Conservation (phyloP, 2,113 vertebrate species). For the Cinclus mexicanus region DNA sequence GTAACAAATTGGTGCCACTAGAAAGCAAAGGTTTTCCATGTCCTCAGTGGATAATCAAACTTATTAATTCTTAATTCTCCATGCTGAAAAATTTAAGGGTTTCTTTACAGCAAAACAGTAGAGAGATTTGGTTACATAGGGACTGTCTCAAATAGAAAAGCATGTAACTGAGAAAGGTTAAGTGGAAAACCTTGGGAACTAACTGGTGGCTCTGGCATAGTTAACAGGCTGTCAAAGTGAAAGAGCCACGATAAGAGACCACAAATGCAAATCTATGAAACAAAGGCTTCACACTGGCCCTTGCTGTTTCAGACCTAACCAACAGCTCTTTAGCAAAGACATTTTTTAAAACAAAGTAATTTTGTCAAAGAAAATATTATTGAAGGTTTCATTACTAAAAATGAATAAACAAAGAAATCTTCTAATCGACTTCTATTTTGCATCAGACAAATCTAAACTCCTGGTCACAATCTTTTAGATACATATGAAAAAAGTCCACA, state of each 20-base stretch:
- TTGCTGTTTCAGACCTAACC: neutral
- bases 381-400: neutral
- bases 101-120: neutral
- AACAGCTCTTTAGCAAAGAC: neutral
- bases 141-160: neutral
- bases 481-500: neutral
- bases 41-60: neutral
- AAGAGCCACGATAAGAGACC: neutral
- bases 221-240: neutral
- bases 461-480: neutral
- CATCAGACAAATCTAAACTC: neutral
- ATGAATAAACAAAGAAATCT: neutral
- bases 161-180: neutral
- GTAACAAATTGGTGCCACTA: neutral
- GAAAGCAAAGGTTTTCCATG: neutral
- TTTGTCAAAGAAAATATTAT: neutral
- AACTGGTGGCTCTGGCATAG: neutral
- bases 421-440: neutral
- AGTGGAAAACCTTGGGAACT: neutral
- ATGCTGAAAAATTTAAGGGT: neutral
- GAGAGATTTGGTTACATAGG: neutral
- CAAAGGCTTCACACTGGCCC: neutral
- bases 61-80: neutral
- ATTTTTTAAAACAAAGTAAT: neutral
- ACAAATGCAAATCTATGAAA: neutral